A percentile compares a stretch with the other conserved stretches of the same genome.
Evolutionary conservation across 2,797 vertebrate species (phyloP).

Genomic region (Gastrophryne carolinensis): DNA sequence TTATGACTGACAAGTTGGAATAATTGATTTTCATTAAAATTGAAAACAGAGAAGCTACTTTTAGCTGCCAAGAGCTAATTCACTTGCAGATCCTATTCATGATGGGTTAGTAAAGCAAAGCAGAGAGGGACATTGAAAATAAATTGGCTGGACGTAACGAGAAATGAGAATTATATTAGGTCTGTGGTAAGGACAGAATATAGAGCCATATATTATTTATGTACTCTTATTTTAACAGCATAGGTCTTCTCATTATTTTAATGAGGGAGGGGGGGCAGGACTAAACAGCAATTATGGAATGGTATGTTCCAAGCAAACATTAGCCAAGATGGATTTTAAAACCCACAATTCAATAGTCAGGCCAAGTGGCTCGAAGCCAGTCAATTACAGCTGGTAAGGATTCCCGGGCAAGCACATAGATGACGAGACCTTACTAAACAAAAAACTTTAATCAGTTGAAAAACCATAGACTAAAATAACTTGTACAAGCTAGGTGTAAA

Average conservation of each 20-base stretch:
- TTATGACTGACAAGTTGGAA: neutral
- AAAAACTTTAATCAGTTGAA: too few species aligned
- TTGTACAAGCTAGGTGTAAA: too few species aligned
- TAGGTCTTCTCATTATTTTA: neutral
- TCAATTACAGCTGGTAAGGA: too few species aligned
- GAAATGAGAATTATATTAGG: neutral
- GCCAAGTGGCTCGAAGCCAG: too few species aligned
- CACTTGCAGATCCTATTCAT: neutral
- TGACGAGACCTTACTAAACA: too few species aligned
- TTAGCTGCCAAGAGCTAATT: neutral
- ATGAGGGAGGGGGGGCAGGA: neutral
- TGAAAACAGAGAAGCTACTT: neutral
- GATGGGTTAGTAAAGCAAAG: neutral
- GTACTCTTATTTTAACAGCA: neutral
- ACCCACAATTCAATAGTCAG: too few species aligned
- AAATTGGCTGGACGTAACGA: neutral
- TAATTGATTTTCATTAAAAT: constrained; percentile 2
- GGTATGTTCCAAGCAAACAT: too few species aligned
- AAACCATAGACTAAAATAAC: too few species aligned
- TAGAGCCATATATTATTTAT: neutral
- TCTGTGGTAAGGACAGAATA: neutral
- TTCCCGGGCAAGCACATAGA: too few species aligned
- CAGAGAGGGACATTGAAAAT: neutral
- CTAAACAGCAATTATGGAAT: too few species aligned
- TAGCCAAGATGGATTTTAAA: too few species aligned